Evolutionary conservation across 2,888 invertebrate genomes (phyloP), one percentile per base, ranked within the genome.

Genomic region (Mesorhabditis sp.): DNA sequence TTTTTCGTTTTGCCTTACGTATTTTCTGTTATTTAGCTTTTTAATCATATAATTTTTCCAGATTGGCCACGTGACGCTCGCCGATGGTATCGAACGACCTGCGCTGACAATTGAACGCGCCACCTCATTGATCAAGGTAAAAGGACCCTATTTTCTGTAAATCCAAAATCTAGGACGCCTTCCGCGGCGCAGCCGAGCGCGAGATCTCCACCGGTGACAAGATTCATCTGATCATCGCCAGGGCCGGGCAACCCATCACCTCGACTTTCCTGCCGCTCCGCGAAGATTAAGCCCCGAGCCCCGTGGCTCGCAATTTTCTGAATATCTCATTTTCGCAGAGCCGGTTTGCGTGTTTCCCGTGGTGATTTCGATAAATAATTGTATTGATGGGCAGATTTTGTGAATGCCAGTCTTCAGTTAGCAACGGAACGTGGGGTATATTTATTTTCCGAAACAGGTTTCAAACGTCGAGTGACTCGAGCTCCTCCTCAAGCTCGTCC

Each of bases 141-240:
- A 63, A 63, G 28, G 3, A n/a, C 7, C 28, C n/a, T 63, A 28
- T 63, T 63, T 10, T 63, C 13, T 13, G 41, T 28, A n/a, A 13
- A 28, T 13, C 63, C 15, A 13, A 15, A 63, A 63, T 70, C 5
- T 58, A 94, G 84, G 98, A 99, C 88, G 93, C 93, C 0, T 99
- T 98, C 86, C 94, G 94, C 80, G 94, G 96, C 69, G 97, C 97
- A 4, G 93, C 96, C 2, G 98, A 99, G 86, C 90, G 98, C 85
- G 97, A 99, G 86, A 97, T 96, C 83, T 92, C 94, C 85, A 96
- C 96, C 71, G 98, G 84, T 72, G 84, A 84, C 77, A 75, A 74
- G 72, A 79, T 84, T 68, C 75, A 80, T 43, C 65, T 83, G 43
- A 78, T 83, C 42, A 78, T 84, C 64, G 77, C 80, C 44, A 78